Evolutionary conservation across 2,113 vertebrate genomes (phyloP).

Genomic region (Phalacrocorax aristotelis): DNA sequence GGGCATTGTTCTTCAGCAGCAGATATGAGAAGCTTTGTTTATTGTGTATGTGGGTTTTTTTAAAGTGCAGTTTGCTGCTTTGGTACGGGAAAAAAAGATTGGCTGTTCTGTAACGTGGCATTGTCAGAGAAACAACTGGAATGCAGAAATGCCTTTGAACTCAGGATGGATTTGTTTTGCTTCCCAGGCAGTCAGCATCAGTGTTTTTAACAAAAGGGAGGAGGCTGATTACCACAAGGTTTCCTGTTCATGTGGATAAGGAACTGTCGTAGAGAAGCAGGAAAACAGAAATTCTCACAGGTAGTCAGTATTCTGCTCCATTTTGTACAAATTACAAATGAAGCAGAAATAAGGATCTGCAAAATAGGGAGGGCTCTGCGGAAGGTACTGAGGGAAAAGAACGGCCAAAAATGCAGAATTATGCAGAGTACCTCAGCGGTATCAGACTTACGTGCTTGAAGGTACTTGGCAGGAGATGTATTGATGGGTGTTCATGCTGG

Average conservation of each 20-base stretch:
- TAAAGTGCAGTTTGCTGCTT: neutral
- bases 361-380: neutral
- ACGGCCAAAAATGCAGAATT: neutral
- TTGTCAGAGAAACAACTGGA: conserved; percentile 23
- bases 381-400: neutral
- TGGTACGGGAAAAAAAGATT: neutral
- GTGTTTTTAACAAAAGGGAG: conserved; percentile 26
- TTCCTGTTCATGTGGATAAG: conserved; percentile 38
- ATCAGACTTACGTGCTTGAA: neutral
- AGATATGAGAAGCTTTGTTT: neutral
- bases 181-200: conserved; percentile 39
- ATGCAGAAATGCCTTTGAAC: conserved; percentile 27
- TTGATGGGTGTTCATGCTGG: neutral
- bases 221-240: neutral
- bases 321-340: conserved; percentile 15
- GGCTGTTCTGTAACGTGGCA: neutral
- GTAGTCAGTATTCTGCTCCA: neutral
- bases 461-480: neutral
- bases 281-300: conserved; percentile 7
- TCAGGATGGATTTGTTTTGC: conserved; percentile 49
- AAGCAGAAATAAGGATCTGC: neutral
- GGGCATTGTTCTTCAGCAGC: neutral
- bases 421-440: neutral
- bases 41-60: neutral
- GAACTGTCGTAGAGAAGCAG: conserved; percentile 40